A percentile compares a stretch with the other conserved stretches of the same genome.
Conservation (phyloP, 2,888 invertebrate genomes). For the Orthonevra nobilis region DNA sequence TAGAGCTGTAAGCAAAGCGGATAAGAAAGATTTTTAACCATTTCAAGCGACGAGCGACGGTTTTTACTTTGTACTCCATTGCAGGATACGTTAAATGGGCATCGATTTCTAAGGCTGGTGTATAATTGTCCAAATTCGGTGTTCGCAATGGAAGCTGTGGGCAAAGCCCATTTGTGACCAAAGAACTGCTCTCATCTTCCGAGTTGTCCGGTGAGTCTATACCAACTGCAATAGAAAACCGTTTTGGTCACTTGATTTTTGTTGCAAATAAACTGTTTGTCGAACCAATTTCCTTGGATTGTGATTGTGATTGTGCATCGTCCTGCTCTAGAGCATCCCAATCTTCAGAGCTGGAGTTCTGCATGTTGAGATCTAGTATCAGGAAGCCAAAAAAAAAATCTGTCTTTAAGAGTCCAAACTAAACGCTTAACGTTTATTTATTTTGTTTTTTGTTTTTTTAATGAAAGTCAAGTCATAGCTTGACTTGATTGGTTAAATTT, state of each 20-base stretch:
- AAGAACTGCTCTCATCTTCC: constrained; percentile 18
- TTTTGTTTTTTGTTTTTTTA: not conserved
- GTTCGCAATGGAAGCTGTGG: constrained; percentile 26
- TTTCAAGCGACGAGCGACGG: not conserved
- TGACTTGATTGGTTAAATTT: no score
- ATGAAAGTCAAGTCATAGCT: constrained; percentile 24
- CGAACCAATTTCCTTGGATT: constrained; percentile 17
- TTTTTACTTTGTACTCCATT: constrained; percentile 54
- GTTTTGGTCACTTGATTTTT: no score
- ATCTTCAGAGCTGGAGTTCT: constrained; percentile 34
- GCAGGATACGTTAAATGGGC: constrained; percentile 60
- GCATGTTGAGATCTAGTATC: constrained; percentile 22
- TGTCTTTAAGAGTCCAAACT: no score
- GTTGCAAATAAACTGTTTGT: not conserved
- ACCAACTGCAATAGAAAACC: not conserved
- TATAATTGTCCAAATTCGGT: constrained; percentile 53
- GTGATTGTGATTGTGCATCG: not conserved
- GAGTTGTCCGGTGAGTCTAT: constrained; percentile 37
- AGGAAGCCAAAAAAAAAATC: not conserved
- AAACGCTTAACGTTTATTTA: no score
- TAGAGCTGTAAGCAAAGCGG: constrained; percentile 15
- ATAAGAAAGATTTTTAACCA: not conserved
- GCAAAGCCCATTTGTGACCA: constrained; percentile 8
- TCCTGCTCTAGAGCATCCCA: constrained; percentile 47
- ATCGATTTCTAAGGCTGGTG: constrained; percentile 54